Conservation (phyloP, 1,140 invertebrate species). For the Thaumetopoea pityocampa region DNA sequence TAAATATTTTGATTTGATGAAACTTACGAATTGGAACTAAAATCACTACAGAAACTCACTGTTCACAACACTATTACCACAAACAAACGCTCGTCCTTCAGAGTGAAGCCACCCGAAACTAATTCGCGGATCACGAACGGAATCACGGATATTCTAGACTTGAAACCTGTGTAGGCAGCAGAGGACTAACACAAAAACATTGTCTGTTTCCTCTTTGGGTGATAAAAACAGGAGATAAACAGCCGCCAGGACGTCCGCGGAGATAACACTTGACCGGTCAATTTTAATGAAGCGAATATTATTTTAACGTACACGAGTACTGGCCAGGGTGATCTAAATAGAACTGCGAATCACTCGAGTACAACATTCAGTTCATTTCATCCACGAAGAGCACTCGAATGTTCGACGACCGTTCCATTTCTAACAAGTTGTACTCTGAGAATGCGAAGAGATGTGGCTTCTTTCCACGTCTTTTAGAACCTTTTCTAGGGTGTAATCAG, state of each 20-base stretch:
- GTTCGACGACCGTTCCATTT: too few species aligned
- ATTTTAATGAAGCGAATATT: constrained; percentile 36
- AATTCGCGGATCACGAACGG: constrained; percentile 33
- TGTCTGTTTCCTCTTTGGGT: constrained; percentile 53
- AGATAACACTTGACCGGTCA: constrained; percentile 56
- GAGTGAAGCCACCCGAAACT: constrained; percentile 27
- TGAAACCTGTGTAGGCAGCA: constrained; percentile 27
- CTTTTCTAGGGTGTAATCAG: too few species aligned
- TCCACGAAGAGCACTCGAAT: too few species aligned
- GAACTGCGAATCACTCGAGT: too few species aligned
- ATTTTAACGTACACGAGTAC: constrained; percentile 14
- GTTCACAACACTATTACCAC: neutral
- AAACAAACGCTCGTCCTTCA: constrained; percentile 28
- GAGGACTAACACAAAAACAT: constrained; percentile 54
- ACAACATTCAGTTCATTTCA: too few species aligned
- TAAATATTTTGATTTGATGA: too few species aligned
- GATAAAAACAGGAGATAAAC: constrained; percentile 42
- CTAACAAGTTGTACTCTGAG: too few species aligned
- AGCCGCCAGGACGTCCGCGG: constrained; percentile 56
- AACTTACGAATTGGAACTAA: too few species aligned
- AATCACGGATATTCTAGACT: constrained; percentile 47
- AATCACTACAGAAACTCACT: neutral
- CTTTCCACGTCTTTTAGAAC: too few species aligned
- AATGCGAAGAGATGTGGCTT: too few species aligned
- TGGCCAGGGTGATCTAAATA: too few species aligned